These are phyloP conservation scores for Alligator mississippiensis DNA, from an alignment of 2,113 vertebrate species.

Conservation along the genomic window DNA sequence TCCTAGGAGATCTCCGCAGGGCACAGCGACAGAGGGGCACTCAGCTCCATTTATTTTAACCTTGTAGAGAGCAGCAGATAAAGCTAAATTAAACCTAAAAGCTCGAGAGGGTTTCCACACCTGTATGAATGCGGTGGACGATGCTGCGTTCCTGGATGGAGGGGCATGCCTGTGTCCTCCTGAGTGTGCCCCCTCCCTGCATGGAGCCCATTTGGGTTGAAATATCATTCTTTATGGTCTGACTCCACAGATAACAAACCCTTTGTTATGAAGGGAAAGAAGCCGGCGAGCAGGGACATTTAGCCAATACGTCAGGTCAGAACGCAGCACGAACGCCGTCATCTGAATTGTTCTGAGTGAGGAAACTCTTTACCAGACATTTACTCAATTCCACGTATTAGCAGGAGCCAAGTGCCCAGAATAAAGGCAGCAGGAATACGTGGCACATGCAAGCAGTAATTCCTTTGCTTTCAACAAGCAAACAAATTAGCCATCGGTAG, in stretches of 20 bases:
- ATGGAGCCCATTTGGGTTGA: neutral
- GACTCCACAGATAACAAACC: neutral
- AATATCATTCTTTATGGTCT: neutral
- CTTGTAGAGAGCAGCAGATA: neutral
- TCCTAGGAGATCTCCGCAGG: slow-evolving; percentile 17
- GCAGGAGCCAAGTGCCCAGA: fast-evolving
- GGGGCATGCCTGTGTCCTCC: neutral
- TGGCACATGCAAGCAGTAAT: neutral
- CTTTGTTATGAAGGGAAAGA: neutral
- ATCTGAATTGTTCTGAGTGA: neutral
- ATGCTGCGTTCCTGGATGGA: neutral
- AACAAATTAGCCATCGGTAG: neutral
- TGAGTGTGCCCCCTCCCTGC: neutral
- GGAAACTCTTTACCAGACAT: neutral
- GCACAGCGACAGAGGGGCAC: slow-evolving; percentile 5
- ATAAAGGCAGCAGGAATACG: neutral
- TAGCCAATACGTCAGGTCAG: neutral
- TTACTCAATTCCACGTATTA: neutral
- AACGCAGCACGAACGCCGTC: slow-evolving; percentile 2
- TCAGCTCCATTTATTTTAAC: neutral
- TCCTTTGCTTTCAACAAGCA: neutral
- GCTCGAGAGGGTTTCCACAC: neutral
- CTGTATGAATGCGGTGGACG: neutral
- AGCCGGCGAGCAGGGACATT: neutral
- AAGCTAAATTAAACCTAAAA: slow-evolving; percentile 53